phyloP scores from a whole-genome alignment of 2,113 vertebrate species.

The Ophthalmolycus amberensis region DNA sequence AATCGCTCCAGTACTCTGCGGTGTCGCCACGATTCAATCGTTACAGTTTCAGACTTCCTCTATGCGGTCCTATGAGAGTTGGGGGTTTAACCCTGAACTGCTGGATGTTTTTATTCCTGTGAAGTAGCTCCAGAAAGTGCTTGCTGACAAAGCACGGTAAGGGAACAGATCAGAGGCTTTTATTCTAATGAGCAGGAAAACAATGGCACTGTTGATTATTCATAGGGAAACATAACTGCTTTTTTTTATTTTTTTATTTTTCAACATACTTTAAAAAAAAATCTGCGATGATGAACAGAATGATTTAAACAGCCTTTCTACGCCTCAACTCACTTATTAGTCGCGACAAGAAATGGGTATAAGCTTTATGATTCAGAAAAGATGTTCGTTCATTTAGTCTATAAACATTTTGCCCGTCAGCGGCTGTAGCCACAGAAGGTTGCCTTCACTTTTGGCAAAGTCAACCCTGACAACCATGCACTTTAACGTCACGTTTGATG shows the following conservation, averaged over 20 bases:
- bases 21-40: not conserved
- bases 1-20: not conserved
- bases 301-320: not conserved
- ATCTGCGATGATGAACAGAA: too few species aligned
- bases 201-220: not conserved
- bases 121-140: conserved; percentile 15
- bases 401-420: too few species aligned
- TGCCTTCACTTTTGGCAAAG: not conserved
- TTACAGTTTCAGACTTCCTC: not conserved
- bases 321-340: not conserved
- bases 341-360: too few species aligned
- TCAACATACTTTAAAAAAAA: too few species aligned
- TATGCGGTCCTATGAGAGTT: not conserved
- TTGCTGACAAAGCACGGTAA: conserved; percentile 22
- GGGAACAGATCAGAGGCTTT: conserved; percentile 18
- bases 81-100: not conserved
- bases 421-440: not conserved
- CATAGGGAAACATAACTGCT: not conserved
- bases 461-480: not conserved
- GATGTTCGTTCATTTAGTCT: not conserved
- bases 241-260: not conserved
- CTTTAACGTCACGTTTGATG: conserved; percentile 8
- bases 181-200: conserved; percentile 17
- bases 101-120: conserved; percentile 5
- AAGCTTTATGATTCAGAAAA: not conserved